Conservation (phyloP, 2,113 vertebrate species). For the Tetraodon nigroviridis region DNA sequence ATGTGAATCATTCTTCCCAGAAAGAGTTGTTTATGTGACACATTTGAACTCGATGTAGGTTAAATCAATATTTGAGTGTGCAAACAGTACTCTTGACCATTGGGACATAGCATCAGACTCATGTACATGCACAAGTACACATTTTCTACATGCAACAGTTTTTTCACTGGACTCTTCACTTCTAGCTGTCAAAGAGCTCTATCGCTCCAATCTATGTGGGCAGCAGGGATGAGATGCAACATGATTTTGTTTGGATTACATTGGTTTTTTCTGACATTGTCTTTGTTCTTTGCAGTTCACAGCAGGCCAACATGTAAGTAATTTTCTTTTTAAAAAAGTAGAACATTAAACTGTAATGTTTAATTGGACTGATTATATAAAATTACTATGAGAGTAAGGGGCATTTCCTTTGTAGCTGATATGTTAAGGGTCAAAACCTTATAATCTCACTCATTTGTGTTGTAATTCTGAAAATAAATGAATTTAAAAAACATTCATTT, state of each 20-base stretch:
- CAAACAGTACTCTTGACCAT: conserved; percentile 36
- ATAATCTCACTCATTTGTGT: too few relatives aligned
- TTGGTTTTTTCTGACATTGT: conserved; percentile 30
- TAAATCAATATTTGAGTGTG: conserved; percentile 59
- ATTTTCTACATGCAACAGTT: not conserved
- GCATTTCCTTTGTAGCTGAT: too few relatives aligned
- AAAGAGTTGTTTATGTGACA: conserved; percentile 21
- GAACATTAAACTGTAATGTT: not conserved
- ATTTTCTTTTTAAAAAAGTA: not conserved
- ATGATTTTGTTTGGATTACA: conserved; percentile 39
- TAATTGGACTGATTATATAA: not conserved
- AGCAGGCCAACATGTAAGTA: conserved; percentile 49
- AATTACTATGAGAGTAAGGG: too few relatives aligned
- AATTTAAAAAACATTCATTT: too few relatives aligned
- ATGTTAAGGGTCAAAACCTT: too few relatives aligned
- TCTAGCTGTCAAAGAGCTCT: not conserved
- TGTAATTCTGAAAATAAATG: too few relatives aligned
- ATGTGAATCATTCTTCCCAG: not conserved
- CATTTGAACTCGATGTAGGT: conserved; percentile 16
- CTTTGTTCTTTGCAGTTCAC: conserved; percentile 20
- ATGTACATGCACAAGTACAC: conserved; percentile 14
- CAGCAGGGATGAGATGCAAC: conserved; percentile 1
- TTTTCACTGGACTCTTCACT: not conserved
- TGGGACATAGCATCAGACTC: conserved; percentile 24
- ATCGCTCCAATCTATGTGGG: not conserved